phyloP scores from a whole-genome alignment of 2,888 invertebrate genomes.

The Lycocerus yunnanus region DNA sequence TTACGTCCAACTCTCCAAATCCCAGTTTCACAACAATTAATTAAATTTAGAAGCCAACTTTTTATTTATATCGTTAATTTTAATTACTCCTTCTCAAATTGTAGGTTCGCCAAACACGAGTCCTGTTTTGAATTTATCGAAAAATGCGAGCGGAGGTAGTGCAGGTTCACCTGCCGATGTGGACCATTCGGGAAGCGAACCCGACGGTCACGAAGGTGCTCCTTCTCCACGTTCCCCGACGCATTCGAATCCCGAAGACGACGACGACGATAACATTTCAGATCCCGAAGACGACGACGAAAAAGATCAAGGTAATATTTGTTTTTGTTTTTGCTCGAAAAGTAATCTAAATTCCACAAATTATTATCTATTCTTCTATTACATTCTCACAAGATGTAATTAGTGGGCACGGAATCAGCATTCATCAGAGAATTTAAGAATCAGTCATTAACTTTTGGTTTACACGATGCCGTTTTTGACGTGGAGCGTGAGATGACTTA shows the following conservation, averaged over 20 bases:
- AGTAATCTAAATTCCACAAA: constrained; percentile 16
- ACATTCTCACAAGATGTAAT: constrained; percentile 32
- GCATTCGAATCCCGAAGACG: constrained; percentile 73
- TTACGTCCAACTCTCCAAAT: constrained; percentile 47
- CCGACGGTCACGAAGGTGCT: constrained; percentile 64
- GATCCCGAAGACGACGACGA: constrained; percentile 86
- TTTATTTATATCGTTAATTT: constrained; percentile 24
- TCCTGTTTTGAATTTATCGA: constrained; percentile 89
- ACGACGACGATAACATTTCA: constrained; percentile 85
- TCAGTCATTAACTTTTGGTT: constrained; percentile 34
- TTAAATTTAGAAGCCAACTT: constrained; percentile 42
- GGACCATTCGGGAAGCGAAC: constrained; percentile 68
- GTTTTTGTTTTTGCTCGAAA: constrained; percentile 7
- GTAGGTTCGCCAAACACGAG: constrained; percentile 85
- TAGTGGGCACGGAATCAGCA: constrained; percentile 31
- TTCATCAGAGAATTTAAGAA: constrained; percentile 29
- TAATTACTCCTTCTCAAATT: constrained; percentile 38
- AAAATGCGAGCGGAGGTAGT: constrained; percentile 82
- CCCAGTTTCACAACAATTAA: constrained; percentile 55
- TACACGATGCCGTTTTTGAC: constrained; percentile 22
- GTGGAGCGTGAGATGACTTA: constrained; percentile 18
- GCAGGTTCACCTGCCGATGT: constrained; percentile 65
- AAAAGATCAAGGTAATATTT: constrained; percentile 74
- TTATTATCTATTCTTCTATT: constrained; percentile 9
- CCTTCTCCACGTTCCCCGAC: constrained; percentile 63